Percentiles rank a stretch among this genome's conserved stretches.
phyloP scores from a whole-genome alignment of 2,113 vertebrate genomes.

The Mastomys natalensis region DNA sequence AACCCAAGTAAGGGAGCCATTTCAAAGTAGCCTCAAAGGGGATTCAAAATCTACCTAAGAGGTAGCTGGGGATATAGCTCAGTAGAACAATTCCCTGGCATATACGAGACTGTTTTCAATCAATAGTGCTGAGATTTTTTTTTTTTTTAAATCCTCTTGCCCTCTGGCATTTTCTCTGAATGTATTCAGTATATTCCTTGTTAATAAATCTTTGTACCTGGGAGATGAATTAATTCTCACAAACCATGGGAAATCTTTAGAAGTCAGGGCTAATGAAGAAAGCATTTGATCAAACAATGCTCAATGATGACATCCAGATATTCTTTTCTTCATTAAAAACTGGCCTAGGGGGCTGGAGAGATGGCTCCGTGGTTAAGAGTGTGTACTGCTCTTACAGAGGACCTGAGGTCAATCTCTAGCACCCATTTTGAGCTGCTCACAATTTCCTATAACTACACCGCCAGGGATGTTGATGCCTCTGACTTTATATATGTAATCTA shows the following conservation, averaged over 20 bases:
- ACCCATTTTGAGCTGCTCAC: neutral
- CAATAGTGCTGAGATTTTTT: neutral
- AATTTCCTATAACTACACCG: neutral
- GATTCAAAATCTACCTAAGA: neutral
- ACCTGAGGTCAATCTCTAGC: neutral
- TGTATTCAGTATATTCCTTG: neutral
- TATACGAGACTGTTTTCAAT: neutral
- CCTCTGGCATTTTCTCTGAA: neutral
- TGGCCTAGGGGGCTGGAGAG: neutral
- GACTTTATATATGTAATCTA: neutral
- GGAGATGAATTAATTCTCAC: constrained; percentile 29
- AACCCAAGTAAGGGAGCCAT: neutral
- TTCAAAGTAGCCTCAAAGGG: constrained; percentile 24
- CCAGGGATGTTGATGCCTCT: neutral
- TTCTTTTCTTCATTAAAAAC: neutral
- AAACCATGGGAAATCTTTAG: neutral
- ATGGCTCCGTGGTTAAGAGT: neutral
- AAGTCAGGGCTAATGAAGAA: neutral
- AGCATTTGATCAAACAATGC: neutral
- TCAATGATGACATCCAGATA: neutral
- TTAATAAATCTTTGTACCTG: constrained; percentile 8
- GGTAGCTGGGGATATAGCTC: neutral
- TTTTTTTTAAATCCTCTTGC: neutral
- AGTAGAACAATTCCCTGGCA: neutral
- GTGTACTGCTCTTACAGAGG: no score